A percentile compares a stretch with the other conserved stretches of the same genome.
Evolutionary conservation across 2,797 vertebrate genomes (phyloP).

Genomic region (Poeciliopsis turneri): DNA sequence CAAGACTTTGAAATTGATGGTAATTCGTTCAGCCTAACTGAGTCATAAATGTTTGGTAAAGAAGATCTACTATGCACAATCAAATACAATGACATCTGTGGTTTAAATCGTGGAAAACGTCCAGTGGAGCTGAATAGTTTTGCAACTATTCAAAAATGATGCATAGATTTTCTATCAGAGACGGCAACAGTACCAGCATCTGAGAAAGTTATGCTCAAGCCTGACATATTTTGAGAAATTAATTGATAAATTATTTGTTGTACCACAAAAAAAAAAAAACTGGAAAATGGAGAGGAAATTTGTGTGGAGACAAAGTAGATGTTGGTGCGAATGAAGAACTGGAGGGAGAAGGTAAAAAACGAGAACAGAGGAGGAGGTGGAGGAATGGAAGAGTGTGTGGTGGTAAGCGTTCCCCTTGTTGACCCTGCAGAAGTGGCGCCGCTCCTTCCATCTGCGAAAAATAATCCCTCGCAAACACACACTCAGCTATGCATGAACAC

Average conservation of each 20-base stretch:
- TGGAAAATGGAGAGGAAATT: slow-evolving; percentile 4
- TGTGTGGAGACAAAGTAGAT: slow-evolving; percentile 24
- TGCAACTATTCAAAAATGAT: background rate
- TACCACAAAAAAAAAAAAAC: background rate
- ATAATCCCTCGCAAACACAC: slow-evolving; percentile 56
- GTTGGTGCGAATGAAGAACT: slow-evolving; percentile 39
- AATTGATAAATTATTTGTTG: background rate
- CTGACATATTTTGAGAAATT: background rate
- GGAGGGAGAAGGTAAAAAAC: slow-evolving; percentile 13
- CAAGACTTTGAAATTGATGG: background rate
- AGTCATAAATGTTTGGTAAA: background rate
- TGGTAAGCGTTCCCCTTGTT: slow-evolving; percentile 72
- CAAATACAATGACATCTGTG: background rate
- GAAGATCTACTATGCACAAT: background rate
- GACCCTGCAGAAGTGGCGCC: slow-evolving; percentile 69
- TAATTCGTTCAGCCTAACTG: background rate
- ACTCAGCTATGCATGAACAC: slow-evolving; percentile 31
- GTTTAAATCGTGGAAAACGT: background rate
- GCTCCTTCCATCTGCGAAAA: slow-evolving; percentile 74
- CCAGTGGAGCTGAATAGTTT: background rate
- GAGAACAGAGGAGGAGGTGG: slow-evolving; percentile 28
- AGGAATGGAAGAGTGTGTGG: slow-evolving; percentile 66
- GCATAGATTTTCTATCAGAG: background rate
- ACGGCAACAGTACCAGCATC: background rate
- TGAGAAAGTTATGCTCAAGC: background rate